Conservation (phyloP, 2,888 invertebrate genomes). For the Pristionchus entomophagus region DNA sequence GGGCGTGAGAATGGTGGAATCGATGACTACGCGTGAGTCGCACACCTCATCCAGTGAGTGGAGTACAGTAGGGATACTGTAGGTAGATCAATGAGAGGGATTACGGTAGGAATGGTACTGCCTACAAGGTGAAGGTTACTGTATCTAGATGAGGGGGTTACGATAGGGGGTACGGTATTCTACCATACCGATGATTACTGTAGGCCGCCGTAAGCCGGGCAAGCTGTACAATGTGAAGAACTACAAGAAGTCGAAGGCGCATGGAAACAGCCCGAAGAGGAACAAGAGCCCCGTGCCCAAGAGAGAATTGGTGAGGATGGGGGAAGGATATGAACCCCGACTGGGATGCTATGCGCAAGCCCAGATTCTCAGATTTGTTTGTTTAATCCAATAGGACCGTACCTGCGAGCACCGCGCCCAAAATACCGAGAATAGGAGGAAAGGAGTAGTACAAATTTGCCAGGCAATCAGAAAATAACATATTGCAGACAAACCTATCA, state of each 20-base stretch:
- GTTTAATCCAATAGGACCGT: no score
- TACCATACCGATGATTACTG: neutral
- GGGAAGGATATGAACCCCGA: neutral
- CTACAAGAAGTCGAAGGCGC: conserved; percentile 6
- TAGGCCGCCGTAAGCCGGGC: neutral
- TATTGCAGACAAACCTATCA: no score
- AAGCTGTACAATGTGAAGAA: conserved; percentile 31
- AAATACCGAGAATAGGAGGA: no score
- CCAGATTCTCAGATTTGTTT: no score
- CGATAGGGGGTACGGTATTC: neutral
- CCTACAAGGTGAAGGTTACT: neutral
- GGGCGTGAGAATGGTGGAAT: conserved; percentile 8
- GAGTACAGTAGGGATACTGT: neutral
- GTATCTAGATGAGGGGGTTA: no score
- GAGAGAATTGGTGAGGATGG: conserved; percentile 3
- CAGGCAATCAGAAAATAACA: no score
- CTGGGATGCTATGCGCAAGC: no score
- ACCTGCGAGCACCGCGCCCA: no score
- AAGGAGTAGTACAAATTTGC: no score
- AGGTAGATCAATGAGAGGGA: neutral
- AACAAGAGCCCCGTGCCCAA: neutral
- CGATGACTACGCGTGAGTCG: neutral
- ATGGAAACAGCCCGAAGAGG: conserved; percentile 2
- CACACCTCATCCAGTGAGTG: conserved; percentile 4
- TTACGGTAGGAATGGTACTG: neutral